These are phyloP conservation scores for Helicoverpa zea DNA, from an alignment of 1,140 invertebrate genomes.

Conservation along the genomic window DNA sequence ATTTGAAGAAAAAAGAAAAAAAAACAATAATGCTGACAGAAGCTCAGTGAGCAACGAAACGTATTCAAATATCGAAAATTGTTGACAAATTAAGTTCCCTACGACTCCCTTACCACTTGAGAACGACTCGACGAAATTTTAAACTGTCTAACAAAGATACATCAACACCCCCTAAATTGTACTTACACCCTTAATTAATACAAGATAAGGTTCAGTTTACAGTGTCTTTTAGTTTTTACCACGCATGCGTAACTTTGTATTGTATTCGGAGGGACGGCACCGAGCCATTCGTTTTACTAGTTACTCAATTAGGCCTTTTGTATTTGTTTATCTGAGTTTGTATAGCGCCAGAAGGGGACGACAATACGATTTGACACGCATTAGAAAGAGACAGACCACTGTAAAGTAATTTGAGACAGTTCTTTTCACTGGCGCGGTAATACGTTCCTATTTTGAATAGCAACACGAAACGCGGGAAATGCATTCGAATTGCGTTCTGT, in stretches of 20 bases:
- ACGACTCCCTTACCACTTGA: conserved; percentile 84
- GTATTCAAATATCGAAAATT: conserved; percentile 87
- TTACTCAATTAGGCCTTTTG: conserved; percentile 87
- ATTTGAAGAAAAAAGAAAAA: conserved; percentile 79
- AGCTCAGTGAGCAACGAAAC: conserved; percentile 84
- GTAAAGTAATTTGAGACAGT: conserved; percentile 86
- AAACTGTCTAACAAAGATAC: conserved; percentile 59
- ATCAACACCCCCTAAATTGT: conserved; percentile 9
- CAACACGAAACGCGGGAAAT: conserved; percentile 83
- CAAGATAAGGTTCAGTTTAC: conserved; percentile 54
- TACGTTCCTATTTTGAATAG: conserved; percentile 86
- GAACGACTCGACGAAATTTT: conserved; percentile 82
- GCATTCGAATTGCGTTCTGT: conserved; percentile 71
- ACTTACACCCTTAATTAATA: conserved; percentile 26
- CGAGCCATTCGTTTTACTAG: conserved; percentile 85
- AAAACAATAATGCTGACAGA: conserved; percentile 81
- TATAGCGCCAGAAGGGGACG: conserved; percentile 75
- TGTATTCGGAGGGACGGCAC: conserved; percentile 79
- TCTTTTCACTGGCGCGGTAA: conserved; percentile 82
- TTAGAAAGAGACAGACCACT: conserved; percentile 59
- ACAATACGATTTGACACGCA: conserved; percentile 55
- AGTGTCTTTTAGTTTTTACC: conserved; percentile 26
- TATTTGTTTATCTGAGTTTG: conserved; percentile 87
- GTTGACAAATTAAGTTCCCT: conserved; percentile 87
- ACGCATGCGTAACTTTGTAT: conserved; percentile 61